These are phyloP conservation scores for Peromyscus aztecus DNA, from an alignment of 2,797 vertebrate genomes.

Conservation along the genomic window DNA sequence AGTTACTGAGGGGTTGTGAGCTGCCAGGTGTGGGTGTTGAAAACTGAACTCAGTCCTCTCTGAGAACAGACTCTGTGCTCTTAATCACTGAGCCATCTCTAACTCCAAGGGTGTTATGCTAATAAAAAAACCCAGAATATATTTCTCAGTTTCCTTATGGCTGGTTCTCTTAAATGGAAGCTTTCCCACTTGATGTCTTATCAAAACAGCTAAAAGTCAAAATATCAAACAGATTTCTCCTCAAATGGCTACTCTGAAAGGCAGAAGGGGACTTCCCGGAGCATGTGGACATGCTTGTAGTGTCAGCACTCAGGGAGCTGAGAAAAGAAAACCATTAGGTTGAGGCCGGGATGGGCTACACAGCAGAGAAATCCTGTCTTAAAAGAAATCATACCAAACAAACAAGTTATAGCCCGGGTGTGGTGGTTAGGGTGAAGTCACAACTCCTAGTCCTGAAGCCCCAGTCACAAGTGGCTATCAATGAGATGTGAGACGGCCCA, in stretches of 20 bases:
- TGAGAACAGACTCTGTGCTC: background rate
- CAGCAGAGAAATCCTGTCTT: background rate
- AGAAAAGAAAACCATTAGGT: too few species aligned
- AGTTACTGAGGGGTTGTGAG: background rate
- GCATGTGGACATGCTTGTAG: background rate
- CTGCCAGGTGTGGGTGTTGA: background rate
- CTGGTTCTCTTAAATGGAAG: slow-evolving; percentile 39
- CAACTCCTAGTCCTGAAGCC: background rate
- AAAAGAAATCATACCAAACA: background rate
- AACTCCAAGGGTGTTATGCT: background rate
- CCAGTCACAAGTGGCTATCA: background rate
- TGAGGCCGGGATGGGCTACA: background rate
- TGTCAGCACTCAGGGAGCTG: background rate
- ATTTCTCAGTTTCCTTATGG: background rate
- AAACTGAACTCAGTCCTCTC: background rate
- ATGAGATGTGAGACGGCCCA: slow-evolving; percentile 21
- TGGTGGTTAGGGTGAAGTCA: background rate
- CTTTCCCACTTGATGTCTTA: slow-evolving; percentile 42
- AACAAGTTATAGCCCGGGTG: background rate
- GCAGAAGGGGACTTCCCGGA: background rate
- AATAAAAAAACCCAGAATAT: slow-evolving; percentile 36
- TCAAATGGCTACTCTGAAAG: slow-evolving; percentile 52
- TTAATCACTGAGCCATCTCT: background rate
- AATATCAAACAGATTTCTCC: background rate
- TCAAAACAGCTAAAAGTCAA: slow-evolving; percentile 47